Percentiles rank a stretch among this genome's conserved stretches.
These are phyloP conservation scores for Diachrysia chrysitis DNA, from an alignment of 2,888 invertebrate species.

Conservation along the genomic window DNA sequence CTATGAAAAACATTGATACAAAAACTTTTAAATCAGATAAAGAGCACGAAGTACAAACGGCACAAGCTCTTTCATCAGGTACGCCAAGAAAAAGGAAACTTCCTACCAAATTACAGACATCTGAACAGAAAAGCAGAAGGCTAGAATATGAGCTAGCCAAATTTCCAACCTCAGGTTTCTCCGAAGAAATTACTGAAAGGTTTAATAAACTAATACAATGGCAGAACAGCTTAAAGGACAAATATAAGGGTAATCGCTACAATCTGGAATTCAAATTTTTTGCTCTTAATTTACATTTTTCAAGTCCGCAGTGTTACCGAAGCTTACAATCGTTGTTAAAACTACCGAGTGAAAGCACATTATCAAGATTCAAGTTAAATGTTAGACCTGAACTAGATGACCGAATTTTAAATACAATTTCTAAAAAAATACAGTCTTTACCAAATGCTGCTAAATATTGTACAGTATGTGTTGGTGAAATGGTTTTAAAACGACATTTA, in stretches of 20 bases:
- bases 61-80: constrained; percentile 31
- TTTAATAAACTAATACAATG: constrained; percentile 27
- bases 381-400: constrained; percentile 48
- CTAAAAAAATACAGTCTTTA: constrained; percentile 28
- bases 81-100: constrained; percentile 38
- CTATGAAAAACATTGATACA: no score
- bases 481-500: constrained; percentile 55
- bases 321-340: constrained; percentile 45
- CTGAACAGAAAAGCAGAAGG: constrained; percentile 33
- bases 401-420: constrained; percentile 19
- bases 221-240: constrained; percentile 21
- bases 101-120: constrained; percentile 19
- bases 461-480: constrained; percentile 55
- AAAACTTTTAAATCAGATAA: background rate
- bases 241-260: background rate
- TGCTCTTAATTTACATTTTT: constrained; percentile 55
- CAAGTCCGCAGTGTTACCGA: constrained; percentile 55
- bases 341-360: constrained; percentile 51
- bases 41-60: constrained; percentile 31
- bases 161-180: constrained; percentile 24
- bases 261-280: constrained; percentile 38
- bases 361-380: constrained; percentile 20
- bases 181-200: constrained; percentile 21
- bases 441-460: constrained; percentile 43
- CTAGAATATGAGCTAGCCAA: constrained; percentile 23